Base-by-base conservation (phyloP, 53 echinoderm and acorn worm genomes). In the Zoroaster sp. region DNA sequence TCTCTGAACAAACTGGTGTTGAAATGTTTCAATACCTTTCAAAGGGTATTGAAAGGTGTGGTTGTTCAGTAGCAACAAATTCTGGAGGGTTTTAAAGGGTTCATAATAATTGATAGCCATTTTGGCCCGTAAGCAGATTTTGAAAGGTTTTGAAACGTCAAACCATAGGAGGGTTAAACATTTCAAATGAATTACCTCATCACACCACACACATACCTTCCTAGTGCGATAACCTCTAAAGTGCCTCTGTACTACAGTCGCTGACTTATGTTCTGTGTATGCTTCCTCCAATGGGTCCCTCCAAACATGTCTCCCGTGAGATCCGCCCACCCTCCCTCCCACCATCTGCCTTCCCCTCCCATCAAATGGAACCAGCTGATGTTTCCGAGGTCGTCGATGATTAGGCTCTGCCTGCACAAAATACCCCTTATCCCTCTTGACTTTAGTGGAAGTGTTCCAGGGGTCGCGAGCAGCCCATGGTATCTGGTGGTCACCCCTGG, bases 361-460 rank as follows among this genome's bases (percentile, higher is more conserved):
- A 42, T 45, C 63, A n/a, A n/a, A n/a, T n/a, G n/a, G n/a, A n/a
- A n/a, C n/a, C n/a, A n/a, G n/a, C 63, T 28, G 63, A 21, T 7
- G 63, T 28, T 28, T 6, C 63, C 28, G 63, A 1, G 63, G 23
- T 59, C 28, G 63, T 2, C 63, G 63, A 28, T 59, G 17, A 21
- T 59, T 59, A 10, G 21, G 63, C 8, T 67, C 68, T 5, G 21
- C 11, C 38, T 37, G 74, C 85, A 85, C 17, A 49, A 70, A 20
- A 17, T 69, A 36, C 52, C 70, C 46, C 3, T 1, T 18, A 28
- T 85, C 85, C 69, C 85, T 45, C 32, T 32, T 47, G 51, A 71
- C 69, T 41, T 36, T 28, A 37, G 85, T 85, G 51, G 85, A 85
- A 34, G 85, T 18, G 85, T 71, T 85, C 85, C 85, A 85, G 71